Evolutionary conservation across 2,888 invertebrate genomes (phyloP).

Genomic region (Pterostichus madidus): DNA sequence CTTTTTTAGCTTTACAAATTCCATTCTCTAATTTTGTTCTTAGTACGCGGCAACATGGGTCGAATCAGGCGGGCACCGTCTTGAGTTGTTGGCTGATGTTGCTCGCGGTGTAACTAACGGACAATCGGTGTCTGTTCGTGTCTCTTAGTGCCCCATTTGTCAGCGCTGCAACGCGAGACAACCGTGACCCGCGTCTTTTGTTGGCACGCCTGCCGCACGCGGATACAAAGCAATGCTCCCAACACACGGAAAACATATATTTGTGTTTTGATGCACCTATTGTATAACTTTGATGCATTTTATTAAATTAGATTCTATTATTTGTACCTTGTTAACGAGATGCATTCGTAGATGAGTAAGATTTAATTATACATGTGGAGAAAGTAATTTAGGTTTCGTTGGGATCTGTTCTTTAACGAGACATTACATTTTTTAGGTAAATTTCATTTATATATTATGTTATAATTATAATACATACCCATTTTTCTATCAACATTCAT

Average conservation of each 20-base stretch:
- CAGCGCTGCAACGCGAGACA: conserved; percentile 18
- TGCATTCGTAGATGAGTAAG: not conserved
- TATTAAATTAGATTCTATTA: not conserved
- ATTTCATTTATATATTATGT: too few species aligned
- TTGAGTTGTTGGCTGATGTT: conserved; percentile 32
- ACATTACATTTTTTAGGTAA: too few species aligned
- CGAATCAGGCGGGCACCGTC: not conserved
- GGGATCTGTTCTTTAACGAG: too few species aligned
- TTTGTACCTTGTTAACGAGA: not conserved
- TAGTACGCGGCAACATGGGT: too few species aligned
- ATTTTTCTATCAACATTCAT: too few species aligned
- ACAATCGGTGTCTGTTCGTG: conserved; percentile 48
- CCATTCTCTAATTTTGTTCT: too few species aligned
- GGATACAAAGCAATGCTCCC: conserved; percentile 23
- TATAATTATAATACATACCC: too few species aligned
- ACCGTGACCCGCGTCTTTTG: conserved; percentile 36
- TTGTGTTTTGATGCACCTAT: conserved; percentile 25
- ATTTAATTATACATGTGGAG: too few species aligned
- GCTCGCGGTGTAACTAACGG: conserved; percentile 29
- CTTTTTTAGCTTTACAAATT: too few species aligned
- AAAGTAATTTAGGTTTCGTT: too few species aligned
- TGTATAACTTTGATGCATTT: conserved; percentile 3
- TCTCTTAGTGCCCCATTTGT: conserved; percentile 56
- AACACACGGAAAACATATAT: conserved; percentile 11
- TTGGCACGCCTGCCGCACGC: conserved; percentile 17